These are phyloP conservation scores for Limenitis camilla DNA, from an alignment of 2,888 invertebrate species.

Conservation along the genomic window DNA sequence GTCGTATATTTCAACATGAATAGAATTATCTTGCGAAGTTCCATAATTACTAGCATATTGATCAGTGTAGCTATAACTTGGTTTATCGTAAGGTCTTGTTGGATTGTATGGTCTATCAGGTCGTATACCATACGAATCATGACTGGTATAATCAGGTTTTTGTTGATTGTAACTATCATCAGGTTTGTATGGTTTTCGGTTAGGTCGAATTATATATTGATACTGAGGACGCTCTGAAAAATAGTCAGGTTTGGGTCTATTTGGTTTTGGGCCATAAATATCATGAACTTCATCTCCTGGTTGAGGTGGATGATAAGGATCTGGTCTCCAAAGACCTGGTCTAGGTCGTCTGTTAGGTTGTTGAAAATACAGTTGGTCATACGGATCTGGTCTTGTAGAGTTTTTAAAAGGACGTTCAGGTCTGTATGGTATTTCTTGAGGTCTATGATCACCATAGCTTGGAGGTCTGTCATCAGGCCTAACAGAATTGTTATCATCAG, in stretches of 20 bases:
- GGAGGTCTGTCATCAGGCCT: slow-evolving; percentile 50
- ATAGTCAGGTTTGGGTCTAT: slow-evolving; percentile 31
- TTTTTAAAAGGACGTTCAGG: slow-evolving; percentile 32
- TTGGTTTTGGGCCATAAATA: slow-evolving; percentile 37
- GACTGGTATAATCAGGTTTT: slow-evolving; percentile 30
- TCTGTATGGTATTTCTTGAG: slow-evolving; percentile 48
- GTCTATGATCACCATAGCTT: slow-evolving; percentile 38
- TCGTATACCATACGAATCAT: slow-evolving; percentile 27
- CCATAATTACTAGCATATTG: slow-evolving; percentile 54
- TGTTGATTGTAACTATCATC: slow-evolving; percentile 29
- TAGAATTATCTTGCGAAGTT: slow-evolving; percentile 48
- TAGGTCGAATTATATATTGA: slow-evolving; percentile 52
- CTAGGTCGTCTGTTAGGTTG: slow-evolving; percentile 35
- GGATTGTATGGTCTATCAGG: slow-evolving; percentile 39
- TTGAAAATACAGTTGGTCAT: slow-evolving; percentile 52
- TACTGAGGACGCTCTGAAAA: slow-evolving; percentile 47
- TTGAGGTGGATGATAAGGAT: slow-evolving; percentile 35
- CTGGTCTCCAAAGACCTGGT: slow-evolving; percentile 37
- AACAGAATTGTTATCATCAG: slow-evolving; percentile 49
- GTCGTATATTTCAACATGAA: slow-evolving; percentile 57
- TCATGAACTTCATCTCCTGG: slow-evolving; percentile 35
- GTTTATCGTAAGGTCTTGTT: slow-evolving; percentile 34
- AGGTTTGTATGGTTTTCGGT: slow-evolving; percentile 42
- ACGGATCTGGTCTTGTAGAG: slow-evolving; percentile 36
- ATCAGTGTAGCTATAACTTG: slow-evolving; percentile 42